Base-by-base conservation (phyloP, 2,888 invertebrate genomes). In the Pyrrhia umbra region DNA sequence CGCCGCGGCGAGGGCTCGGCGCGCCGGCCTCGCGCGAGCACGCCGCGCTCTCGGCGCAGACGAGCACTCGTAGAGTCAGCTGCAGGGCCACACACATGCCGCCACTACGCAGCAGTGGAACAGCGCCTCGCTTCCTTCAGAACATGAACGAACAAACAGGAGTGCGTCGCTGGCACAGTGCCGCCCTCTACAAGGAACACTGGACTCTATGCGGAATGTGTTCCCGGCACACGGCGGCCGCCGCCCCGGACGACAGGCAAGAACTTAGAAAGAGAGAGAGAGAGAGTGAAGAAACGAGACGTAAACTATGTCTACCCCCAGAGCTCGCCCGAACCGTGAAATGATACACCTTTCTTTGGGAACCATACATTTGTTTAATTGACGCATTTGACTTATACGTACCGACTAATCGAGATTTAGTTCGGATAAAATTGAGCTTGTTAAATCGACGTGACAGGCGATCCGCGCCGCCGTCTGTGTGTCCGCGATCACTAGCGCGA, bases 341-440 rank as follows among this genome's bases (percentile, higher is more conserved):
- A 81, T 79, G 30, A 70, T 58, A 57, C 57, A 47, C 49, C 25
- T 73, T 81, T 81, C 79, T 71, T 68, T 77, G 85, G 81, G 80
- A 73, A 78, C 70, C 61, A 45, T 66, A 55, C 39, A 56, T 57
- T 75, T 68, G 54, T 55, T 90, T 94, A 94, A 94, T 94, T 94
- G 94, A 94, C 94, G 90, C 87, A 88, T 87, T 80, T 88, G 84
- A 88, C 93, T 92, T 92, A 93, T 87, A 90, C 88, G 91, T 92
- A 92, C 84, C 83, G 88, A 90, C 90, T 92, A 92, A 88, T 85
- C 89, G 85, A 89, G 88, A 88, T 84, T 85, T 84, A 86, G 80
- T 88, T 86, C 62, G 88, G 82, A 88, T 91, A 92, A 93, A 94
- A 94, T 94, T 94, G 94, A 94, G 94, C 94, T 90, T 89, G 90